Evolutionary conservation across 2,797 vertebrate species (phyloP), one percentile per base, ranked within the genome.

Genomic region (Taeniopygia guttata): DNA sequence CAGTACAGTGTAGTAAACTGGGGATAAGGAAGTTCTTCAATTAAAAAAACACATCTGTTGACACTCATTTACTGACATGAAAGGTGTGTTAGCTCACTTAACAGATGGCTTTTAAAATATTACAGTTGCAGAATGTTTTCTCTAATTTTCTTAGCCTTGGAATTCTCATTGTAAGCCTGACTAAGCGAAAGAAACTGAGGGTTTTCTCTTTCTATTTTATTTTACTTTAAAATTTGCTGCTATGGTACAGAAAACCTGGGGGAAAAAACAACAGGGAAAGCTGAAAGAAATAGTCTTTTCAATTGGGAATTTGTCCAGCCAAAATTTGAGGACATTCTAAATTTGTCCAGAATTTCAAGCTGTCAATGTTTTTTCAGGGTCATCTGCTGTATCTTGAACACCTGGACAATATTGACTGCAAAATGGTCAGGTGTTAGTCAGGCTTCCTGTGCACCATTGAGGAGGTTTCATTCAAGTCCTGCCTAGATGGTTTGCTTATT

Each of bases 101-200:
- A 75, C 83, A 94, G 83, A 81, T 84, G 67, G 43, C n/a, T 84
- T 89, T 89, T 91, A 20, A 76, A 90, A 73, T 88, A 90, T 68
- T 75, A 55, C 13, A n/a, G 6, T 58, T 83, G 38, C 49, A 58
- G 46, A 75, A 83, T 60, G 30, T 58, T 75, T 93, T 64, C 22
- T 80, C 46, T 78, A 42, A 9, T 32, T 87, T 91, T 87, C 34
- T 56, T 64, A 36, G 11, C 36, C 54, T 90, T 84, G 48, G 40
- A 86, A 81, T 88, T 90, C 40, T 72, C 6, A 19, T 13, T 78
- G 12, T 82, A 63, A 88, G 21, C 52, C 7, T 23, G 58, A 86
- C 34, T 20, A 42, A 13, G 52, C 0, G 0, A 84, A 81, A 79
- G 6, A 18, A 84, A 21, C 14, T 7, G 32, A 59, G 43, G 7